Evolutionary conservation across 2,888 invertebrate species (phyloP).

Genomic region (Apantesis nais): DNA sequence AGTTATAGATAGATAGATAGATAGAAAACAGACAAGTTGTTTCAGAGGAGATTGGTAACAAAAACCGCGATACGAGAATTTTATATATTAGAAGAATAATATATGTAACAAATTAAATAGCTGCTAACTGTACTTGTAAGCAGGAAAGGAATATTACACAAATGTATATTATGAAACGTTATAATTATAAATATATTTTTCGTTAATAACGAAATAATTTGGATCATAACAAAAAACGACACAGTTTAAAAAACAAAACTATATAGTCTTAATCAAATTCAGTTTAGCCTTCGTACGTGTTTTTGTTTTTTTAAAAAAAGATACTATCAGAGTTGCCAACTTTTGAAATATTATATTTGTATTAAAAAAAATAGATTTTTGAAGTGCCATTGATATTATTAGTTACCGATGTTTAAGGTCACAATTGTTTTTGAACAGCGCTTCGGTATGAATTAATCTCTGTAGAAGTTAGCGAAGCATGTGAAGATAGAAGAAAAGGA

Average conservation of each 20-base stretch:
- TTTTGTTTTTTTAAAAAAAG: neutral
- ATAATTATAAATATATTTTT: conserved; percentile 3
- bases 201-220: conserved; percentile 8
- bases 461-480: neutral
- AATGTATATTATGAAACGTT: conserved; percentile 7
- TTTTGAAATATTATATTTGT: neutral
- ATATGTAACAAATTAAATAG: neutral
- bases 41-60: too few relatives aligned
- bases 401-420: too few relatives aligned
- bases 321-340: neutral
- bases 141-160: conserved; percentile 3
- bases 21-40: too few relatives aligned
- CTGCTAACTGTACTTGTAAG: neutral
- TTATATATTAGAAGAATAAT: too few relatives aligned
- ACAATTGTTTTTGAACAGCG: too few relatives aligned
- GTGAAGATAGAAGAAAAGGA: neutral
- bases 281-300: neutral
- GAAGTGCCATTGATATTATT: neutral
- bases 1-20: too few relatives aligned
- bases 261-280: neutral
- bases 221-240: neutral
- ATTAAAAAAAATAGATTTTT: too few relatives aligned
- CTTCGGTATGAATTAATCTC: neutral
- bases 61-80: too few relatives aligned
- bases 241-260: conserved; percentile 2